Percentiles rank a stretch among this genome's conserved stretches.
Conservation (phyloP, 30 jellyfish, hydroid and myxozoan species). For the Aurelia aurita complex sp. Pacific region DNA sequence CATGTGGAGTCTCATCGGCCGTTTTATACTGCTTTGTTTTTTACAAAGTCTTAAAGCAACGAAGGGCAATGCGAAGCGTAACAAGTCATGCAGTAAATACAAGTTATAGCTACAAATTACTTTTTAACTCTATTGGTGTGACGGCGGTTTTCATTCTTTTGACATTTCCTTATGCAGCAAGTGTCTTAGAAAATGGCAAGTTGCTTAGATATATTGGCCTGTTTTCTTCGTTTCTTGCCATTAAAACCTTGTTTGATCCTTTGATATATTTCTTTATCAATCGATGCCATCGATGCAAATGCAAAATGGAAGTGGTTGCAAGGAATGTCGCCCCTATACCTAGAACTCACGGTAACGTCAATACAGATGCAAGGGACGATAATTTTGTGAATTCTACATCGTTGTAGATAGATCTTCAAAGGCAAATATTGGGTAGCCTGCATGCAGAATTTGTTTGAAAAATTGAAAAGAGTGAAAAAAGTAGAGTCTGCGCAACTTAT, state of each 20-base stretch:
- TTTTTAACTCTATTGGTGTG: constrained; percentile 13
- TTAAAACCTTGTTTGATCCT: constrained; percentile 1
- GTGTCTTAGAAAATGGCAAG: background rate
- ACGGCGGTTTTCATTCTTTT: background rate
- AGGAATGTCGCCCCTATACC: no score
- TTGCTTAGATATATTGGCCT: background rate
- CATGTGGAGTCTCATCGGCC: background rate
- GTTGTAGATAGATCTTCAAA: no score
- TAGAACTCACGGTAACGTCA: no score
- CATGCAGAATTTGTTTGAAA: no score
- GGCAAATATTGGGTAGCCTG: no score
- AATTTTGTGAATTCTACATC: no score
- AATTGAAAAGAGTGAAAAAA: no score
- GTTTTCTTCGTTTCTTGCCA: constrained; percentile 2
- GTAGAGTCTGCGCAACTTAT: no score
- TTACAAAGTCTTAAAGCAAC: background rate
- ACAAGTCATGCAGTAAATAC: background rate
- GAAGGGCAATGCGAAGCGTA: background rate
- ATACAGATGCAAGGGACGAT: no score
- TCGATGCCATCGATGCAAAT: constrained; percentile 1
- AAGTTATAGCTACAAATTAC: background rate
- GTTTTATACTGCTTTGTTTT: background rate
- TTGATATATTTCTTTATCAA: background rate
- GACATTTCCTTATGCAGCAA: background rate
- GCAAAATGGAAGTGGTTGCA: no score